A percentile compares a stretch with the other conserved stretches of the same genome.
phyloP scores from a whole-genome alignment of 1,140 invertebrate genomes.

The Octopus bimaculoides region DNA sequence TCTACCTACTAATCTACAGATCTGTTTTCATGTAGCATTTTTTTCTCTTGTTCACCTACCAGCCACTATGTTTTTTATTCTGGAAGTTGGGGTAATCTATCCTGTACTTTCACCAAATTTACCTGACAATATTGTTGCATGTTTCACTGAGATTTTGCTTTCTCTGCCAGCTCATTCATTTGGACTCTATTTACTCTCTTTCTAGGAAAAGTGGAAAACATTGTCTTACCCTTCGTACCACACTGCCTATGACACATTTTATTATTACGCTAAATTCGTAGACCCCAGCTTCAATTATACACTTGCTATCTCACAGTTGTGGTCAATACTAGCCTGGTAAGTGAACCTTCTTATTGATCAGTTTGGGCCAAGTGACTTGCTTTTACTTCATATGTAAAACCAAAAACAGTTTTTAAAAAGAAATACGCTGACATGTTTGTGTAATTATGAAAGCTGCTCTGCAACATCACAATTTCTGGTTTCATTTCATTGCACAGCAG shows the following conservation, averaged over 20 bases:
- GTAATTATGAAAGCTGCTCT: no score
- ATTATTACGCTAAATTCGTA: slow-evolving; percentile 46
- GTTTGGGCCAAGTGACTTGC: no score
- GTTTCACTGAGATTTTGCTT: no score
- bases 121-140: no score
- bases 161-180: not conserved
- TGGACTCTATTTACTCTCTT: not conserved
- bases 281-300: slow-evolving; percentile 44
- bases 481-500: no score
- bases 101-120: no score
- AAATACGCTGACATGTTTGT: no score
- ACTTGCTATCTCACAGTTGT: slow-evolving; percentile 21
- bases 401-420: no score
- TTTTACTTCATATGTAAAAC: no score
- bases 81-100: no score
- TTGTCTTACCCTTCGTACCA: slow-evolving; percentile 57
- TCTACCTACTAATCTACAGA: no score
- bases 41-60: not conserved
- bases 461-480: no score
- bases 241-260: slow-evolving; percentile 55
- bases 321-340: slow-evolving; percentile 23
- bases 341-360: not conserved
- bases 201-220: slow-evolving; percentile 22
- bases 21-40: not conserved
- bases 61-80: not conserved